Evolutionary conservation across 2,888 invertebrate genomes (phyloP).

Genomic region (Onthophagus sagittarius): DNA sequence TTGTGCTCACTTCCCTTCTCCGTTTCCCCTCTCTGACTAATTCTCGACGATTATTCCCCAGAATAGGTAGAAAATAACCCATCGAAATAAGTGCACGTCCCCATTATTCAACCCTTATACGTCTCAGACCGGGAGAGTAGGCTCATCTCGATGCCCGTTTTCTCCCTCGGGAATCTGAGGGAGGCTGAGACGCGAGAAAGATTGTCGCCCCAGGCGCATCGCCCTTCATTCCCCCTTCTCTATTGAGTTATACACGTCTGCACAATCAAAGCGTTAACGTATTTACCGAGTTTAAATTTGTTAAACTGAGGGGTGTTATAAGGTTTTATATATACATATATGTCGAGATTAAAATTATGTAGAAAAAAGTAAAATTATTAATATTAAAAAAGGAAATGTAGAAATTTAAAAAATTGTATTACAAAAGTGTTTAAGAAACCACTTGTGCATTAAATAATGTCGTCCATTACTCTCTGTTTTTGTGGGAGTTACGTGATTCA

Average conservation of each 20-base stretch:
- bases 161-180: background rate
- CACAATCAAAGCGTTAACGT: constrained; percentile 17
- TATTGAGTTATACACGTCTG: constrained; percentile 14
- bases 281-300: constrained; percentile 15
- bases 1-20: background rate
- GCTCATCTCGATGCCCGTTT: constrained; percentile 3
- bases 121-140: background rate
- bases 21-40: background rate
- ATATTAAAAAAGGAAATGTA: background rate
- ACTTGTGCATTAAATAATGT: too few relatives aligned
- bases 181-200: background rate
- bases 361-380: too few relatives aligned
- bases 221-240: background rate
- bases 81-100: constrained; percentile 7
- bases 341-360: background rate
- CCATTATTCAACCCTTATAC: constrained; percentile 2
- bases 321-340: background rate
- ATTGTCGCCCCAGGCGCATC: constrained; percentile 1
- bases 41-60: background rate
- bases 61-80: constrained; percentile 9
- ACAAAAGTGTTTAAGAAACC: too few relatives aligned
- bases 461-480: too few relatives aligned
- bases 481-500: too few relatives aligned
- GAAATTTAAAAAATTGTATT: too few relatives aligned
- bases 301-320: background rate